Percentiles rank a stretch among this genome's conserved stretches.
phyloP scores from a whole-genome alignment of 2,797 vertebrate genomes.

The Enteromius argenteus region DNA sequence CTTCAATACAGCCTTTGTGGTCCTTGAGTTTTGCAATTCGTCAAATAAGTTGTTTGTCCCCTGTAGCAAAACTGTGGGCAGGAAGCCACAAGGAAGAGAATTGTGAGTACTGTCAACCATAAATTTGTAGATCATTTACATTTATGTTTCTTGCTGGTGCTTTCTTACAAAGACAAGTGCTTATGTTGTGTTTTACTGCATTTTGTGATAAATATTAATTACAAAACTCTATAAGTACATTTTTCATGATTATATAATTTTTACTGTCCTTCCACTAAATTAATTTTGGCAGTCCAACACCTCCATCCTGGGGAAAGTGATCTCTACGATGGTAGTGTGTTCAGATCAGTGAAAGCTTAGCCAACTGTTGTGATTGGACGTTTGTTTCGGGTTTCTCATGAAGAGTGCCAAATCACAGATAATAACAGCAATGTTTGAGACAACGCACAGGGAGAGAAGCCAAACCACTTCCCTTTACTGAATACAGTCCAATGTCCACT shows the following conservation, averaged over 20 bases:
- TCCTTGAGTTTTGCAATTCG: conserved; percentile 21
- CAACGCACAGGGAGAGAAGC: conserved; percentile 19
- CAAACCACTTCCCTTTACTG: conserved; percentile 37
- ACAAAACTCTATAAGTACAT: background rate
- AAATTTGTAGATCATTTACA: conserved; percentile 4
- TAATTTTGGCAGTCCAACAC: background rate
- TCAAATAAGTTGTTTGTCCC: conserved; percentile 46
- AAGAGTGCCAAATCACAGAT: conserved; percentile 23
- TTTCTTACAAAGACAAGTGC: background rate
- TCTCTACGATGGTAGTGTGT: background rate
- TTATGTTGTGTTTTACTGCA: background rate
- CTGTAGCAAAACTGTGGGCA: conserved; percentile 35
- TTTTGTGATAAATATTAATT: background rate
- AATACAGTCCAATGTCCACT: conserved; percentile 1
- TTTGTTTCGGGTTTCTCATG: conserved; percentile 21
- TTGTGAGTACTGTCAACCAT: conserved; percentile 14
- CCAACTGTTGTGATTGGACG: background rate
- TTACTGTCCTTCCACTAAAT: background rate
- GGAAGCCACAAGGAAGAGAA: conserved; percentile 10
- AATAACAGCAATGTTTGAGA: conserved; percentile 32
- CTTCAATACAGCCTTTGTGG: conserved; percentile 46
- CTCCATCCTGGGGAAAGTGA: background rate
- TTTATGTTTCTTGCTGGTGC: background rate
- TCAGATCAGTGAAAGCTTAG: conserved; percentile 2
- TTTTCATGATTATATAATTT: background rate